A percentile compares a stretch with the other conserved stretches of the same genome.
phyloP scores from a whole-genome alignment of 2,888 invertebrate genomes.

The Thumatha senex region DNA sequence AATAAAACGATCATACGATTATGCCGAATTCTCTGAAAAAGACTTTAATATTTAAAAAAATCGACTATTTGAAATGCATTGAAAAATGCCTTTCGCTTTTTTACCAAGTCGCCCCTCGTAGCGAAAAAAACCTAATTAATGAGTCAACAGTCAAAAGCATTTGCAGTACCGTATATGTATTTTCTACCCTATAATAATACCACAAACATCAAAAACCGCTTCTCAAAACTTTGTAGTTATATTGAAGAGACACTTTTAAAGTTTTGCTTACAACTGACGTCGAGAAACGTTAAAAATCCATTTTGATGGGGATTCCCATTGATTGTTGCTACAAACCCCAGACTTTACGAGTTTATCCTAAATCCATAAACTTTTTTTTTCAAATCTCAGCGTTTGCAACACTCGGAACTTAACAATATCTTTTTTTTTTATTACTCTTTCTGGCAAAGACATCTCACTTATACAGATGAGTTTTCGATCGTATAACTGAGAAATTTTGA shows the following conservation, averaged over 20 bases:
- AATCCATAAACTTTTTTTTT: constrained; percentile 31
- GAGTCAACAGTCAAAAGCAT: too few relatives aligned
- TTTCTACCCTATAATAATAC: too few relatives aligned
- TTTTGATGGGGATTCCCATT: constrained; percentile 32
- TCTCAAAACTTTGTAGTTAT: not conserved
- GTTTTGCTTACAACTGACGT: constrained; percentile 12
- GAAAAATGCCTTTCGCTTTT: too few relatives aligned
- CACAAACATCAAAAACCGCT: too few relatives aligned
- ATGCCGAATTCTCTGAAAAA: too few relatives aligned
- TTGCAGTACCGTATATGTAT: too few relatives aligned
- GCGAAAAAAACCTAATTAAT: too few relatives aligned
- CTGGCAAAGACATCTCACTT: not conserved
- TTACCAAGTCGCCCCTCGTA: too few relatives aligned
- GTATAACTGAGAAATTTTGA: too few relatives aligned
- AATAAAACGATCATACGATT: too few relatives aligned
- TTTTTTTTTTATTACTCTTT: constrained; percentile 3
- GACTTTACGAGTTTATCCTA: constrained; percentile 34
- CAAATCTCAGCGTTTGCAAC: constrained; percentile 24
- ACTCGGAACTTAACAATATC: constrained; percentile 20
- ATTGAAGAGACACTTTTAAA: constrained; percentile 16
- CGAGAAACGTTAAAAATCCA: constrained; percentile 29
- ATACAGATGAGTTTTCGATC: not conserved
- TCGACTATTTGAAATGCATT: too few relatives aligned
- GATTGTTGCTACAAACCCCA: constrained; percentile 30
- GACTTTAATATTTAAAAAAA: too few relatives aligned